A percentile compares a stretch with the other conserved stretches of the same genome.
These are phyloP conservation scores for Drosophila elegans DNA, from an alignment of 1,140 invertebrate species.

Conservation along the genomic window DNA sequence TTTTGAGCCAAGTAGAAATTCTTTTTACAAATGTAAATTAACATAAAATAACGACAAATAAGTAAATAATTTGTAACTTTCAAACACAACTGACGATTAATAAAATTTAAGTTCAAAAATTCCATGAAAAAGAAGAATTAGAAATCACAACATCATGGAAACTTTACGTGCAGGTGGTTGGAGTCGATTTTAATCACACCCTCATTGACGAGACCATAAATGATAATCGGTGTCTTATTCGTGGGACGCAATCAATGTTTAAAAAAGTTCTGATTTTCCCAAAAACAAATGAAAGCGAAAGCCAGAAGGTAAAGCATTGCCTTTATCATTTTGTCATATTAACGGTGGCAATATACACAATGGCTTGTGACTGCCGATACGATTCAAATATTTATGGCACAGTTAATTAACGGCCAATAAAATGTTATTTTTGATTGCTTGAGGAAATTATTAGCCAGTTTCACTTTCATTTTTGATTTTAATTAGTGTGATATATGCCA, in stretches of 20 bases:
- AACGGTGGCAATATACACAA: conserved; percentile 27
- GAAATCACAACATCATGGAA: conserved; percentile 7
- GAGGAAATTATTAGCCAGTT: conserved; percentile 14
- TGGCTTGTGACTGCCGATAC: conserved; percentile 34
- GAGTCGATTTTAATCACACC: not conserved
- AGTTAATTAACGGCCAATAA: conserved; percentile 39
- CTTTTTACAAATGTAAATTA: too few relatives aligned
- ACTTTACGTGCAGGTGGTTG: conserved; percentile 16
- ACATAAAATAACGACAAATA: too few relatives aligned
- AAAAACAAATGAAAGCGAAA: conserved; percentile 15
- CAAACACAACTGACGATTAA: too few relatives aligned
- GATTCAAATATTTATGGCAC: conserved; percentile 39
- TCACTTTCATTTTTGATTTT: not conserved
- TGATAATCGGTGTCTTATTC: conserved; percentile 16
- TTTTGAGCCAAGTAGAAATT: too few relatives aligned
- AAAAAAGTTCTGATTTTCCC: conserved; percentile 25
- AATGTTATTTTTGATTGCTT: conserved; percentile 1
- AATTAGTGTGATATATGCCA: conserved; percentile 2
- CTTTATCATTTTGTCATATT: conserved; percentile 40
- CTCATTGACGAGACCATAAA: conserved; percentile 13
- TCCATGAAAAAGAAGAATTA: not conserved
- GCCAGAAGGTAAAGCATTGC: not conserved
- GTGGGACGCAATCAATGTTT: conserved; percentile 6
- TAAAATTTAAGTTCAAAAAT: too few relatives aligned
- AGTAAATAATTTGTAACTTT: too few relatives aligned